A percentile compares a stretch with the other conserved stretches of the same genome.
phyloP scores from a whole-genome alignment of 53 echinoderm and acorn worm species.

The Arbacia lixula region DNA sequence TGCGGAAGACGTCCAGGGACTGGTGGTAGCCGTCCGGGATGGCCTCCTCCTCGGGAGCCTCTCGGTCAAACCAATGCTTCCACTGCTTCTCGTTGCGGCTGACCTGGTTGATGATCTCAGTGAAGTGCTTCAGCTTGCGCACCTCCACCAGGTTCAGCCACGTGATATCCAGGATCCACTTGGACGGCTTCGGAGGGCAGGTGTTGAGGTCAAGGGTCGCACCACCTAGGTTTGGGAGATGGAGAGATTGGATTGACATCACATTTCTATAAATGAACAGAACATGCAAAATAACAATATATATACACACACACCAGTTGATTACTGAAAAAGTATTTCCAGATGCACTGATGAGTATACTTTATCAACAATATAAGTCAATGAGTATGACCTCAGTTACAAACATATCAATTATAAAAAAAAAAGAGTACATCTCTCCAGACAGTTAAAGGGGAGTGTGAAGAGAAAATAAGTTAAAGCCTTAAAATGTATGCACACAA shows the following conservation, averaged over 20 bases:
- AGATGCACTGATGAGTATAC: too few species aligned
- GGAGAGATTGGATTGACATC: not conserved
- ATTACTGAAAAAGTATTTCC: too few species aligned
- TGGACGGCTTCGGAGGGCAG: conserved; percentile 91
- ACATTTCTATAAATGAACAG: too few species aligned
- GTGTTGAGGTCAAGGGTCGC: conserved; percentile 92
- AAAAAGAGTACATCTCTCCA: too few species aligned
- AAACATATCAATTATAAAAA: too few species aligned
- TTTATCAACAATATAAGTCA: too few species aligned
- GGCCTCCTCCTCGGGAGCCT: conserved; percentile 94
- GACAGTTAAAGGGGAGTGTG: too few species aligned
- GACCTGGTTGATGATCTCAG: conserved; percentile 92
- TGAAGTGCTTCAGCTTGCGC: conserved; percentile 92
- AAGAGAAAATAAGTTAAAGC: too few species aligned
- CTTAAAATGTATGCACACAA: too few species aligned
- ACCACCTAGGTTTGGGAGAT: conserved; percentile 67
- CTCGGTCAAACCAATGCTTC: conserved; percentile 99
- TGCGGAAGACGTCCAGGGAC: conserved; percentile 90
- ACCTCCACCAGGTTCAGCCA: conserved; percentile 99
- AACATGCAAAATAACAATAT: too few species aligned
- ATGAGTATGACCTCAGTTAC: too few species aligned
- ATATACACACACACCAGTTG: too few species aligned
- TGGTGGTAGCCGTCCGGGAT: conserved; percentile 98
- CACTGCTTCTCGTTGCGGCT: conserved; percentile 95
- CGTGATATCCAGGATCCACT: conserved; percentile 99